These are phyloP conservation scores for Caenorhabditis sulstoni DNA, from an alignment of 2,888 invertebrate genomes.

Conservation along the genomic window DNA sequence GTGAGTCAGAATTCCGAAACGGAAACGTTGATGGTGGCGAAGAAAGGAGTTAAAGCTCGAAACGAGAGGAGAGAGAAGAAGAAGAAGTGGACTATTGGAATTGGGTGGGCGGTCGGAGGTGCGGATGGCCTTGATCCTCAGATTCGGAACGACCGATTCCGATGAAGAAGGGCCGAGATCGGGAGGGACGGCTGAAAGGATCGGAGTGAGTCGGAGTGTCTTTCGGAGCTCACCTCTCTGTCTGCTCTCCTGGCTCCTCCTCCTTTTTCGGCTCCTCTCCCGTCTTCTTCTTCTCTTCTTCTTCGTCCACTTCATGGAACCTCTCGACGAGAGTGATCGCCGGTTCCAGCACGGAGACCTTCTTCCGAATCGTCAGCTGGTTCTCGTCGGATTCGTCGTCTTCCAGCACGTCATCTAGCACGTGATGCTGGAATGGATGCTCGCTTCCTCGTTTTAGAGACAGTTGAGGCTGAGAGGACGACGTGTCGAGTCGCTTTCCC, in stretches of 20 bases:
- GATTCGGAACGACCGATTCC: conserved; percentile 56
- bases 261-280: conserved; percentile 10
- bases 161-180: conserved; percentile 54
- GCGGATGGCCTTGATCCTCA: conserved; percentile 56
- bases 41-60: conserved; percentile 20
- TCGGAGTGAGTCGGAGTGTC: no score
- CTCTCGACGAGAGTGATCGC: conserved; percentile 54
- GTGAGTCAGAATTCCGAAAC: not conserved
- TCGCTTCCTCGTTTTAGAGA: conserved; percentile 48
- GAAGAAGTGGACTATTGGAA: conserved; percentile 26
- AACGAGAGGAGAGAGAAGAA: no score
- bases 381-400: conserved; percentile 63
- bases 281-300: conserved; percentile 16
- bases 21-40: not conserved
- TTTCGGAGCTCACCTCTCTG: not conserved
- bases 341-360: conserved; percentile 51
- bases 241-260: conserved; percentile 2
- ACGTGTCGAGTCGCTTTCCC: conserved; percentile 37
- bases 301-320: conserved; percentile 34
- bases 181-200: conserved; percentile 18
- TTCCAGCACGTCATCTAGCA: conserved; percentile 67
- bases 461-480: conserved; percentile 37
- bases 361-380: conserved; percentile 50
- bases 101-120: conserved; percentile 47
- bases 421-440: conserved; percentile 64